Conservation (phyloP, 1,140 invertebrate genomes). For the Bombyx mandarina region DNA sequence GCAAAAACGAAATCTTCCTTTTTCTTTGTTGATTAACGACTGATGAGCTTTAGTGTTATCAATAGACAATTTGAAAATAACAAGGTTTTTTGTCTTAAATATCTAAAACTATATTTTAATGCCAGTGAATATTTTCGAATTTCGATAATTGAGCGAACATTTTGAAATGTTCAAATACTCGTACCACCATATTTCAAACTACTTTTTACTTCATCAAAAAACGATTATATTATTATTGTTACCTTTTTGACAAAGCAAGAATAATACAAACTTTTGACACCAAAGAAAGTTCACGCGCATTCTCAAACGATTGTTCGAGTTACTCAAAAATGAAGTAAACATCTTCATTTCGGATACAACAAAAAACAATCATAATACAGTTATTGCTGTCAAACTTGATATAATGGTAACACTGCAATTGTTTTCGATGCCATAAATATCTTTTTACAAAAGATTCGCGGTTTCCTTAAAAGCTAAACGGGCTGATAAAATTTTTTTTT, state of each 20-base stretch:
- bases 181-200: no score
- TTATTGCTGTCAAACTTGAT: slow-evolving; percentile 64
- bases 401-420: slow-evolving; percentile 66
- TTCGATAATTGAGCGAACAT: no score
- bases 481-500: slow-evolving; percentile 67
- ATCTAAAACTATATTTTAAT: no score
- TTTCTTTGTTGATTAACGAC: no score
- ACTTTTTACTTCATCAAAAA: neutral
- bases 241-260: no score
- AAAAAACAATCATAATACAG: slow-evolving; percentile 49
- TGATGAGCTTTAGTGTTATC: no score
- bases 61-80: no score
- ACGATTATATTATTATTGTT: neutral
- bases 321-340: slow-evolving; percentile 35
- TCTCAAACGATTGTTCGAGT: slow-evolving; percentile 28
- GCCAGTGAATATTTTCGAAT: no score
- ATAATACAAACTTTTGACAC: neutral
- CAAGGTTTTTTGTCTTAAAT: no score
- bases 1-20: no score
- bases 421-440: slow-evolving; percentile 65
- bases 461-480: slow-evolving; percentile 67
- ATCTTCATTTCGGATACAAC: slow-evolving; percentile 42
- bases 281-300: slow-evolving; percentile 16
- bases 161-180: no score
- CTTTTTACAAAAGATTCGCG: slow-evolving; percentile 63